Base-by-base conservation (phyloP, 2,113 vertebrate genomes). In the Chloropsis hardwickii region DNA sequence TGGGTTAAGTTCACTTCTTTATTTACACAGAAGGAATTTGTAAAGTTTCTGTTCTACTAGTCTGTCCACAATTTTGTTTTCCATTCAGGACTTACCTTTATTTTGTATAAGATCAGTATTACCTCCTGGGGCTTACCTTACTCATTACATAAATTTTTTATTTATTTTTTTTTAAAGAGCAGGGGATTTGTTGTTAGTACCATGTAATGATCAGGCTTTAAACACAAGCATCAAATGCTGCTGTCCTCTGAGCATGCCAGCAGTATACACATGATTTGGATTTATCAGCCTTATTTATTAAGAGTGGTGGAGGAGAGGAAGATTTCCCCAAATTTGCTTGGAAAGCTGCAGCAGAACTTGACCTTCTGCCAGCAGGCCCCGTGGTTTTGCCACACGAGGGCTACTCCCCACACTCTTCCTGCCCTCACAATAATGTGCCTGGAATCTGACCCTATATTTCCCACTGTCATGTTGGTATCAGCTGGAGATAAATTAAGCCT, bases 401-500 rank as follows among this genome's bases (percentile, higher is more conserved):
- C 91, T 94, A 54, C 94, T 96, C 92, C 90, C 85, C 1, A 3
- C 7, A 6, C 45, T 92, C 65, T 92, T 84, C 48, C 73, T 95
- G 90, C 84, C 85, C 91, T 85, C 2, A 0, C 58, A 94, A 73
- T 85, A 91, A 83, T 42, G 62, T 80, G 89, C 84, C 84, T 91
- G 81, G 93, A 96, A 97, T 92, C 54, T 93, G 91, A 88, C 81
- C 94, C 74, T 0, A 1, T 58, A 28, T 85, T 95, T 95, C 84
- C 78, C 14, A 3, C 82, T 93, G 95, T 91, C 95, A 66, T n/a
- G 5, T 80, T 83, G 81, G 74, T 82, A 95, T 95, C 91, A 95
- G 87, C 84, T 88, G 93, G 81, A 94, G 81, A 91, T 91, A 95
- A 95, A 95, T 95, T 69, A 89, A 87, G 45, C 60, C 73, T 89